phyloP scores from a whole-genome alignment of 2,113 vertebrate species.

The Tetrax tetrax region DNA sequence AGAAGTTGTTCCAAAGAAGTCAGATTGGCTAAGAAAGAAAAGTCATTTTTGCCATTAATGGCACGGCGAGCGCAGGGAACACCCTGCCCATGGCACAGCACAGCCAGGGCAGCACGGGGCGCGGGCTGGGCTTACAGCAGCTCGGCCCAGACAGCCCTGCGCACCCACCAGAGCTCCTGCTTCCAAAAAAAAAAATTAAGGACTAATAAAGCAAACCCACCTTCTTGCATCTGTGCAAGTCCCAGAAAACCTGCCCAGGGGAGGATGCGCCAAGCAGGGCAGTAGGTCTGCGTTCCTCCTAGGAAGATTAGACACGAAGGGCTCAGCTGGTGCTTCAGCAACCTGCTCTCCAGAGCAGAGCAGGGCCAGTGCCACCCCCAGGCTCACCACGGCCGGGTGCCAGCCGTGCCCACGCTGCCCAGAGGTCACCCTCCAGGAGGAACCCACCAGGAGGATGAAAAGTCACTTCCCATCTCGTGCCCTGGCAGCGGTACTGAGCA shows the following conservation, averaged over 20 bases:
- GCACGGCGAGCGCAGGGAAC: accelerated
- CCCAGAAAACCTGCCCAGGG: neutral
- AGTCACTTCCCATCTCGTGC: accelerated
- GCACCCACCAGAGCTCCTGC: neutral
- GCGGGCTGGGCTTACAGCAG: accelerated
- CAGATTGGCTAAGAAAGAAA: neutral
- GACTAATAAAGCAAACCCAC: neutral
- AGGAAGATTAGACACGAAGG: neutral
- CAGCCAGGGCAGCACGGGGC: accelerated
- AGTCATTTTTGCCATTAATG: neutral
- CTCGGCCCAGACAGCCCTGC: neutral
- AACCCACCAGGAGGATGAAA: neutral
- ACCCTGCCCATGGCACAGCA: neutral
- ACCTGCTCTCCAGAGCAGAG: neutral
- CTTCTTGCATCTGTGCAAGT: neutral
- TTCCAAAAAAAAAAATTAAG: too few species aligned
- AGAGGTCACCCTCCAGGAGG: neutral
- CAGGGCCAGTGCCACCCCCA: accelerated
- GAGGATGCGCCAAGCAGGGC: neutral
- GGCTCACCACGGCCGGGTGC: accelerated
- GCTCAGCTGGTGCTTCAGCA: neutral
- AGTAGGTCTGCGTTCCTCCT: neutral
- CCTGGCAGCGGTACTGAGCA: accelerated
- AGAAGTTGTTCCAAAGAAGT: neutral
- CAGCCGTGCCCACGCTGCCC: accelerated